A percentile compares a stretch with the other conserved stretches of the same genome.
Evolutionary conservation across 2,113 vertebrate species (phyloP).

Genomic region (Hemicordylus capensis): DNA sequence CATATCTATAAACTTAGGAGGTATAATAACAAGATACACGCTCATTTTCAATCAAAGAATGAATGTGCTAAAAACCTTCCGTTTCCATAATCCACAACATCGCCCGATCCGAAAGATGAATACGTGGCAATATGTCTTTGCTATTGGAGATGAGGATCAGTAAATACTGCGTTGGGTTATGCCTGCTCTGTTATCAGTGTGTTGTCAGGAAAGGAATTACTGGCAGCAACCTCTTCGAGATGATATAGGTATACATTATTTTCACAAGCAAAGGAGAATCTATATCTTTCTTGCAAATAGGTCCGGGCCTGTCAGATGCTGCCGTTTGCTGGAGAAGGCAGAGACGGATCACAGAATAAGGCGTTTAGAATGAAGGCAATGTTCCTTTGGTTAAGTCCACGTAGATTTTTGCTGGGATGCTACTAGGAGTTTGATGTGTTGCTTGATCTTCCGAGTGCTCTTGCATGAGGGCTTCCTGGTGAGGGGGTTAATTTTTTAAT

Average conservation of each 20-base stretch:
- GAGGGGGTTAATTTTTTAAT: too few species aligned
- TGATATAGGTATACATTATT: constrained; percentile 48
- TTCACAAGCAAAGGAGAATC: constrained; percentile 40
- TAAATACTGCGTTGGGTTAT: not conserved
- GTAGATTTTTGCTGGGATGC: not conserved
- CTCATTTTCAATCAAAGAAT: not conserved
- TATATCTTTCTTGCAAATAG: constrained; percentile 45
- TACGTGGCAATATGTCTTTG: not conserved
- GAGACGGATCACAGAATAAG: not conserved
- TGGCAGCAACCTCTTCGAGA: not conserved
- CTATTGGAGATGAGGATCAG: not conserved
- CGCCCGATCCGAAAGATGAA: not conserved
- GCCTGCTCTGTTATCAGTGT: not conserved
- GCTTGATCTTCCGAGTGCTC: too few species aligned
- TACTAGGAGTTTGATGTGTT: too few species aligned
- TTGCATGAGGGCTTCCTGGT: too few species aligned
- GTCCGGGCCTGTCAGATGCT: not conserved
- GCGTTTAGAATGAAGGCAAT: not conserved
- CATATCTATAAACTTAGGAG: not conserved
- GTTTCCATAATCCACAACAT: not conserved
- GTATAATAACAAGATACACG: not conserved
- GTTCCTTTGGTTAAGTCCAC: not conserved
- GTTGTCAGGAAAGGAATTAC: not conserved
- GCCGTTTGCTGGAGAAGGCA: not conserved
- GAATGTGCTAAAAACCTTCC: not conserved